Base-by-base conservation (phyloP, 2,888 invertebrate species). In the Dioctria rufipes region DNA sequence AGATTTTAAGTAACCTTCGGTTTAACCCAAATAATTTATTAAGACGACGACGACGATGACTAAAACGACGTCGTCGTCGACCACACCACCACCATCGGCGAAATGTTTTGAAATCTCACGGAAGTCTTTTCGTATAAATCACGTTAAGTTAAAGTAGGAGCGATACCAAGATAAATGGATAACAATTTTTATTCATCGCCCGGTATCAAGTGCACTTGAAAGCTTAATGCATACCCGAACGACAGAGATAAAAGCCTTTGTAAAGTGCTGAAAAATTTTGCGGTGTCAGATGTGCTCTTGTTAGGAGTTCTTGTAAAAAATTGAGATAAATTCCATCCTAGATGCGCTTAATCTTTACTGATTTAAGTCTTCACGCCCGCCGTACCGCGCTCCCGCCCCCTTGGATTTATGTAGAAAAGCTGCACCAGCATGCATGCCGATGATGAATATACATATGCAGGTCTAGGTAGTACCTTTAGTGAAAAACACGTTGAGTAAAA, bases 1-100 rank as follows among this genome's bases (percentile, higher is more conserved):
- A 75, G 73, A 80, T 81, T 81, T 46, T 81, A 78, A 81, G 81
- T 78, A 81, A 81, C 81, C 81, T 67, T 6, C 49, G 71, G 71
- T 78, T 69, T 78, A 81, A 69, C 81, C 65, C 81, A 63, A 63
- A 81, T 78, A 78, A 81, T 81, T 78, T 81, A 81, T 81, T 81
- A 81, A 78, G 75, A 71, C 51, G 60, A 71, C 78, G 75, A 58
- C 58, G 58, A 58, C 51, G 11, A 51, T 11, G 51, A 51, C 51
- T 9, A 51, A 6, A 25, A 25, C 25, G 25, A 25, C 25, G 25
- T 25, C 25, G 25, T 25, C 25, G 25, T 25, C 25, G 25, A 25
- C 25, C 25, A 25, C 25, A 25, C 25, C 25, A 25, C 25, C 25
- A 25, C 2, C 25, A 1, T 25, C 25, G 25, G 25, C 25, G 25